Percentiles rank a stretch among this genome's conserved stretches.
Conservation (phyloP, 1,140 invertebrate species). For the Adelges cooleyi region DNA sequence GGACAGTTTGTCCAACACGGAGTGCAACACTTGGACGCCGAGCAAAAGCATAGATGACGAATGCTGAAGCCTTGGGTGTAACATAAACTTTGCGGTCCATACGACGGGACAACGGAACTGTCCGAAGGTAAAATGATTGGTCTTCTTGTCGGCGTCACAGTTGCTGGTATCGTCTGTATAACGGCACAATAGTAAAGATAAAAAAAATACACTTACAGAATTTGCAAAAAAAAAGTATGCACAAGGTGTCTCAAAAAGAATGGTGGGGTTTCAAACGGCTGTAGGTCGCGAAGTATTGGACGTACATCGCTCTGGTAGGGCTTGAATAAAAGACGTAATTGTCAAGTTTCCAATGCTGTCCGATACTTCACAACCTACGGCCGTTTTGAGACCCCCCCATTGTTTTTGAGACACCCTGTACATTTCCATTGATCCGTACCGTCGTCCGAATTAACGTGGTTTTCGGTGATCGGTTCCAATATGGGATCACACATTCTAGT, state of each 20-base stretch:
- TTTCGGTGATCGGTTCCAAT: conserved; percentile 54
- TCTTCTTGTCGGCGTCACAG: neutral
- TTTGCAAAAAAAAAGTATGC: neutral
- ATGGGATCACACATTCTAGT: conserved; percentile 57
- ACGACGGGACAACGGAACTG: conserved; percentile 61
- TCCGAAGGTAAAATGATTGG: conserved; percentile 45
- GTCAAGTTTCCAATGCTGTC: too few species aligned
- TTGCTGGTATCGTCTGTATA: conserved; percentile 5
- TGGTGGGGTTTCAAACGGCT: too few species aligned
- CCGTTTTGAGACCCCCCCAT: too few species aligned
- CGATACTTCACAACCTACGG: too few species aligned
- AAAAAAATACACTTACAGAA: neutral
- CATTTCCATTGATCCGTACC: neutral
- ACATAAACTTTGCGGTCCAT: conserved; percentile 55
- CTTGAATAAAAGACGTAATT: too few species aligned
- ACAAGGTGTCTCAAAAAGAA: too few species aligned
- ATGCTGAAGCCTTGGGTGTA: conserved; percentile 62
- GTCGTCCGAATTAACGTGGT: conserved; percentile 39
- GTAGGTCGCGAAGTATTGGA: too few species aligned
- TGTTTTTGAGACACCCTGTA: too few species aligned
- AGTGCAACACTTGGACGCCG: conserved; percentile 53
- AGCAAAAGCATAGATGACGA: conserved; percentile 47
- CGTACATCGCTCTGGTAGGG: too few species aligned
- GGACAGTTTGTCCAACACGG: conserved; percentile 57
- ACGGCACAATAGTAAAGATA: neutral